Evolutionary conservation across 2,797 vertebrate species (phyloP).

Genomic region (Sebastes melanostomus): DNA sequence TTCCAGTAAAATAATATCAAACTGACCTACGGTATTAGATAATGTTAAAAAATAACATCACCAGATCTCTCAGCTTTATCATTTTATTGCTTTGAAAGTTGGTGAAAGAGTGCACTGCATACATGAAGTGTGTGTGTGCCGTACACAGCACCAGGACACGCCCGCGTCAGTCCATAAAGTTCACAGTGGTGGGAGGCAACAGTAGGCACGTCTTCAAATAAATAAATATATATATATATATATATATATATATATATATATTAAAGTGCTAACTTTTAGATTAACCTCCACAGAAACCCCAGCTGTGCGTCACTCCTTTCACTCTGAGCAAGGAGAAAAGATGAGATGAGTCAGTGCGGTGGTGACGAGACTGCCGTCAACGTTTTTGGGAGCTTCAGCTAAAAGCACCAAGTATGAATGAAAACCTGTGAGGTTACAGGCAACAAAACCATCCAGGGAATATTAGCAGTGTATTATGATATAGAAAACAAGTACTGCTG

Average conservation of each 20-base stretch:
- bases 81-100: slow-evolving; percentile 53
- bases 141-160: background rate
- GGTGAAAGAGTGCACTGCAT: slow-evolving; percentile 28
- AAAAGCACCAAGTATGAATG: slow-evolving; percentile 1
- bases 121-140: background rate
- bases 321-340: background rate
- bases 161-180: background rate
- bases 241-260: no score
- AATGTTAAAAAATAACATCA: background rate
- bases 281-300: slow-evolving; percentile 4
- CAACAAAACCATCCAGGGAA: background rate
- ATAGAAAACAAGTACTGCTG: background rate
- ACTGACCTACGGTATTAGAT: background rate
- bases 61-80: background rate
- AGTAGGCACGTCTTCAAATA: slow-evolving; percentile 44
- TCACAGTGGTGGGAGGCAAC: slow-evolving; percentile 15
- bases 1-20: background rate
- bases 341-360: background rate
- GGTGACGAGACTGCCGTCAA: background rate
- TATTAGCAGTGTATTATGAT: background rate
- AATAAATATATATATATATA: background rate
- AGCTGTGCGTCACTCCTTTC: background rate
- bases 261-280: slow-evolving; percentile 17
- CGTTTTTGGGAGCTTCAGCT: background rate
- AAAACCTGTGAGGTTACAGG: background rate